A percentile compares a stretch with the other conserved stretches of the same genome.
Evolutionary conservation across 1,140 invertebrate genomes (phyloP).

Genomic region (Heliconius congener): DNA sequence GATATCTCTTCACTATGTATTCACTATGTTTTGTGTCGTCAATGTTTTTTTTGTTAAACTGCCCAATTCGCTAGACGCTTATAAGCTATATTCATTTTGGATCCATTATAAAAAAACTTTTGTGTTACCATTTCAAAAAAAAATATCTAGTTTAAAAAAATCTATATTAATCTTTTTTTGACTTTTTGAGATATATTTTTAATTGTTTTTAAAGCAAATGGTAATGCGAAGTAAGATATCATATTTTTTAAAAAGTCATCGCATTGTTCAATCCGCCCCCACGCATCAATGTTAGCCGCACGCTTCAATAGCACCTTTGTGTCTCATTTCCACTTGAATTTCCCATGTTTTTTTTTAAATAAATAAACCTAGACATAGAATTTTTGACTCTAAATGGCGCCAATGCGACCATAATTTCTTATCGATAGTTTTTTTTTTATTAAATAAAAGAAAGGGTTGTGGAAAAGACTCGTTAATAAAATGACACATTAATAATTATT

Average conservation of each 20-base stretch:
- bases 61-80: conserved; percentile 31
- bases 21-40: conserved; percentile 15
- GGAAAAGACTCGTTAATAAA: conserved; percentile 64
- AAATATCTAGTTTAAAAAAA: no score
- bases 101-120: not conserved
- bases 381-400: conserved; percentile 21
- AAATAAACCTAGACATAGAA: conserved; percentile 30
- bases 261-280: conserved; percentile 37
- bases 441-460: conserved; percentile 66
- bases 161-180: no score
- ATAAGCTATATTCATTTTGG: conserved; percentile 25
- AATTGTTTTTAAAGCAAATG: not conserved
- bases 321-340: conserved; percentile 43
- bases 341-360: conserved; percentile 27
- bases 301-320: conserved; percentile 51
- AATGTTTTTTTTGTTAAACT: conserved; percentile 17
- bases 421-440: conserved; percentile 33
- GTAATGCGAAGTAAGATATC: conserved; percentile 30
- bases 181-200: no score
- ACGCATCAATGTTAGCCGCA: conserved; percentile 62
- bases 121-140: conserved; percentile 30
- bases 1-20: not conserved
- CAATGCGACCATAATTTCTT: conserved; percentile 20
- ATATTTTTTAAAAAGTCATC: conserved; percentile 15
- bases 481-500: conserved; percentile 13